Evolutionary conservation across 2,888 invertebrate genomes (phyloP).

Genomic region (Thumatha senex): DNA sequence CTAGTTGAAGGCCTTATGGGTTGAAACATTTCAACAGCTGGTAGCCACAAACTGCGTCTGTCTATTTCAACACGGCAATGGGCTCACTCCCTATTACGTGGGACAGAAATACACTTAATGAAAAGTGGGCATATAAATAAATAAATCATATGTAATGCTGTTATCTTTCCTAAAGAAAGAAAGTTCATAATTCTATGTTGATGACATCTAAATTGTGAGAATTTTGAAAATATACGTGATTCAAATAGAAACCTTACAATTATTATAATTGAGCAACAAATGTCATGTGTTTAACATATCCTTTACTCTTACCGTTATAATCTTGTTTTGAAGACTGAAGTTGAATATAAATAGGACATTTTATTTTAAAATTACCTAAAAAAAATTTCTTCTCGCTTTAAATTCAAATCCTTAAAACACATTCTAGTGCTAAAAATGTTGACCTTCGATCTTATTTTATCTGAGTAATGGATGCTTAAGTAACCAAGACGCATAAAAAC

Average conservation of each 20-base stretch:
- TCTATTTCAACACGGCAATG: too few species aligned
- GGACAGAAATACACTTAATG: too few species aligned
- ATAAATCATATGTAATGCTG: slow-evolving; percentile 41
- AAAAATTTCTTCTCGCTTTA: not conserved
- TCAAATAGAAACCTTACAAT: slow-evolving; percentile 33
- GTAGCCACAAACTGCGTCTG: too few species aligned
- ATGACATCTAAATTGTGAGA: slow-evolving; percentile 28
- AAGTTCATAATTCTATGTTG: slow-evolving; percentile 22
- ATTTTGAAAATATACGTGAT: slow-evolving; percentile 34
- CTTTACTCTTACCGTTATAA: slow-evolving; percentile 11
- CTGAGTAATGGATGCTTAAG: too few species aligned
- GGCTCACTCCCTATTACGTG: too few species aligned
- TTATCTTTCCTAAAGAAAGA: slow-evolving; percentile 43
- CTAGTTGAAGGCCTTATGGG: too few species aligned
- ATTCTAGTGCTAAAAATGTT: not conserved
- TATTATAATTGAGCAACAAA: slow-evolving; percentile 14
- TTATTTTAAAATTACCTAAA: not conserved
- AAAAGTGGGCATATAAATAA: slow-evolving; percentile 41
- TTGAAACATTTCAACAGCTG: too few species aligned
- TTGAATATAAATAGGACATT: slow-evolving; percentile 8
- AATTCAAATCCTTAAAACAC: not conserved
- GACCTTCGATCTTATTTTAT: too few species aligned
- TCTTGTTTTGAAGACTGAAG: slow-evolving; percentile 4
- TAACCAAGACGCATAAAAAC: too few species aligned
- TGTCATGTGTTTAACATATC: slow-evolving; percentile 7